These are phyloP conservation scores for Drosophila pallidifrons DNA, from an alignment of 1,140 invertebrate species.

Conservation along the genomic window DNA sequence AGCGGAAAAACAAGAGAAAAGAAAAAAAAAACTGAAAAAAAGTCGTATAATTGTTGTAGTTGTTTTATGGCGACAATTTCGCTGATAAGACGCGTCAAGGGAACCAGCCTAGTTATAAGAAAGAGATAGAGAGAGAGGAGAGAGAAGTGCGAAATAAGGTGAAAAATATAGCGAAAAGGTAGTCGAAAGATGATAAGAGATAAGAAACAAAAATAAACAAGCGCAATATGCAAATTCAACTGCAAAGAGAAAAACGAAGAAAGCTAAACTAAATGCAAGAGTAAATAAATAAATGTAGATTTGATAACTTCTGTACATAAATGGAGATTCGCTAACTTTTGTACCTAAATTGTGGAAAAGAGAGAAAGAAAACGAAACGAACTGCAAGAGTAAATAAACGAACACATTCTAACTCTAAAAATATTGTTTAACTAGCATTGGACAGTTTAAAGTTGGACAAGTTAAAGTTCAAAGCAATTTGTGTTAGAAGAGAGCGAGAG, in stretches of 20 bases:
- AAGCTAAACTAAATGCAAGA: neutral
- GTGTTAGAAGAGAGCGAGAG: neutral
- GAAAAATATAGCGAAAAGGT: constrained; percentile 7
- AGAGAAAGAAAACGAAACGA: too few relatives aligned
- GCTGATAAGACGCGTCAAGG: constrained; percentile 31
- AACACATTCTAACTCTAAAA: too few relatives aligned
- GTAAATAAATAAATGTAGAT: neutral
- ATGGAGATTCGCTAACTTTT: neutral
- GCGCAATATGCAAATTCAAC: constrained; percentile 1
- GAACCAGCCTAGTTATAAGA: neutral
- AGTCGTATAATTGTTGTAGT: constrained; percentile 15
- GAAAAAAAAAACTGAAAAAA: constrained; percentile 31
- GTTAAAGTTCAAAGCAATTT: constrained; percentile 1
- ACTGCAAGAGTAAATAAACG: too few relatives aligned
- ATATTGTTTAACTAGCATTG: neutral
- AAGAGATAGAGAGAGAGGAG: neutral
- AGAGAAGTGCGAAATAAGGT: constrained; percentile 1
- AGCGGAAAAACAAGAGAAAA: constrained; percentile 10
- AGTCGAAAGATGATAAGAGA: constrained; percentile 28
- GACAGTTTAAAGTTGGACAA: neutral
- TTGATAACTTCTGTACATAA: neutral
- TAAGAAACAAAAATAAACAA: constrained; percentile 6
- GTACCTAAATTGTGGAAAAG: neutral
- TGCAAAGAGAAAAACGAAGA: neutral
- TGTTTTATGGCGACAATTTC: neutral